phyloP scores from a whole-genome alignment of 2,797 vertebrate species.

The Microchirus variegatus region DNA sequence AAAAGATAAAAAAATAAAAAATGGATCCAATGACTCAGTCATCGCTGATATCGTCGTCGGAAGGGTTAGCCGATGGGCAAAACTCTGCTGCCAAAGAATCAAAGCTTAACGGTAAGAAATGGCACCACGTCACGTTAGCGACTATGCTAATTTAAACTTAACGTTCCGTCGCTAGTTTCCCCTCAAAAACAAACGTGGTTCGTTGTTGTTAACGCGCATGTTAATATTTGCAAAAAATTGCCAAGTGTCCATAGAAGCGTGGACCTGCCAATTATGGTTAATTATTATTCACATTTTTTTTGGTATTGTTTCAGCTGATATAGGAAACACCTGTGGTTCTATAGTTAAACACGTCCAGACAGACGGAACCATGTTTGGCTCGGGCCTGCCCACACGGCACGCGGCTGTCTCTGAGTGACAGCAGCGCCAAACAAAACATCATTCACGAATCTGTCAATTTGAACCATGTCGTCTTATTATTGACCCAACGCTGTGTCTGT shows the following conservation, averaged over 20 bases:
- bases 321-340: slow-evolving; percentile 54
- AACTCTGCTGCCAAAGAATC: slow-evolving; percentile 80
- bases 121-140: no score
- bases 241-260: background rate
- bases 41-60: slow-evolving; percentile 84
- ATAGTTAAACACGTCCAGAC: background rate
- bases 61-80: slow-evolving; percentile 80
- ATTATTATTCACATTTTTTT: background rate
- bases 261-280: background rate
- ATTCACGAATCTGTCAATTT: background rate
- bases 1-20: no score
- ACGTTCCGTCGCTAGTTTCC: background rate
- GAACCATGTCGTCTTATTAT: no score
- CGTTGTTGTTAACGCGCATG: background rate
- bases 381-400: background rate
- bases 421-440: background rate
- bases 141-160: fast-evolving
- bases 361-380: background rate
- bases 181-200: background rate
- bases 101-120: slow-evolving; percentile 81
- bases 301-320: slow-evolving; percentile 4
- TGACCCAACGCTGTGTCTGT: no score
- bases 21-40: slow-evolving; percentile 86
- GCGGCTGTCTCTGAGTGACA: background rate
- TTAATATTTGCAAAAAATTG: background rate